Conservation (phyloP, 1,140 invertebrate species). For the Drosophila teissieri region DNA sequence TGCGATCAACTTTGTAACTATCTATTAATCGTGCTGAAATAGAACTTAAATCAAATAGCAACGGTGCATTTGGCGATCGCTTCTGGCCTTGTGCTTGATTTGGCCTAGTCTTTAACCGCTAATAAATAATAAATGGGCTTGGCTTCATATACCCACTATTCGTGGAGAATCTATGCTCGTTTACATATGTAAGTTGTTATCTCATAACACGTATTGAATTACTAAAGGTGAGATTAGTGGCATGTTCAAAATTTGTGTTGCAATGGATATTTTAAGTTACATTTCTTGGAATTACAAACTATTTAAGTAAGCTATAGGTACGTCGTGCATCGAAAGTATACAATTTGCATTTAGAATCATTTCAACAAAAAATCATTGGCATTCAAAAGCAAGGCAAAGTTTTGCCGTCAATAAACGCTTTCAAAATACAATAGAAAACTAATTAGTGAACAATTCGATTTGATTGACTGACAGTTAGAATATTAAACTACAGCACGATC, state of each 20-base stretch:
- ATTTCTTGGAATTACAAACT: too few species aligned
- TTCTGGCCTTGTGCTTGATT: slow-evolving; percentile 16
- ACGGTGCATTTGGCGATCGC: not conserved
- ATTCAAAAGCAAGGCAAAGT: not conserved
- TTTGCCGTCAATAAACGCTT: not conserved
- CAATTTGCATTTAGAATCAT: not conserved
- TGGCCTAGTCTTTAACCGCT: slow-evolving; percentile 21
- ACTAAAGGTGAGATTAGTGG: not conserved
- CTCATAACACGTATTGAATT: not conserved
- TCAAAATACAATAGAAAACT: slow-evolving; percentile 1
- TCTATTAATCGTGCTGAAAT: slow-evolving; percentile 38
- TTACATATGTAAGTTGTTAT: not conserved
- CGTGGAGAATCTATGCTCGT: not conserved
- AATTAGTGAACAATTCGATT: slow-evolving; percentile 18
- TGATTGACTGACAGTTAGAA: slow-evolving; percentile 23
- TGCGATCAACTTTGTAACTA: slow-evolving; percentile 44
- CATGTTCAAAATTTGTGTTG: not conserved
- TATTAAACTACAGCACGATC: slow-evolving; percentile 15
- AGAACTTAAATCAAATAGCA: slow-evolving; percentile 13
- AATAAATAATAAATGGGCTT: slow-evolving; percentile 1
- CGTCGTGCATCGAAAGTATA: not conserved
- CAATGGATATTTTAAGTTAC: too few species aligned
- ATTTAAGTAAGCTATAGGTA: too few species aligned
- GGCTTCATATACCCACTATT: not conserved
- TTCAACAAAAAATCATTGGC: not conserved